A percentile compares a stretch with the other conserved stretches of the same genome.
These are phyloP conservation scores for Lytechinus variegatus DNA, from an alignment of 35 echinoderm and acorn worm genomes.

Conservation along the genomic window DNA sequence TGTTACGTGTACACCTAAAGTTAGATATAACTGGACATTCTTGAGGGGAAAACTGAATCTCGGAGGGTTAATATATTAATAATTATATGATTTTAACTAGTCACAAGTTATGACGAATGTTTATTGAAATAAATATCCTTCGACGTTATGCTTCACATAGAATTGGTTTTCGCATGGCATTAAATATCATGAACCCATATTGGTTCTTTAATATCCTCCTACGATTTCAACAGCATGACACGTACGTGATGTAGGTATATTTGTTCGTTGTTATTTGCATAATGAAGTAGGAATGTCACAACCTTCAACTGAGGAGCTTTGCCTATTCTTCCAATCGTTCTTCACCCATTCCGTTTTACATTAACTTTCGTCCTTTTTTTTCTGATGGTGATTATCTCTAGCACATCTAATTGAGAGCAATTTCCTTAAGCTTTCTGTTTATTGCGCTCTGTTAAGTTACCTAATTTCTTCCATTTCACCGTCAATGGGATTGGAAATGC, in stretches of 20 bases:
- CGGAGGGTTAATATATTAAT: neutral
- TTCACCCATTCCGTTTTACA: neutral
- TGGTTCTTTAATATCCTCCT: too few relatives aligned
- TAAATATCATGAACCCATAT: too few relatives aligned
- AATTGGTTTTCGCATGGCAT: too few relatives aligned
- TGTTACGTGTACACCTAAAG: neutral
- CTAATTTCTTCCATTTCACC: neutral
- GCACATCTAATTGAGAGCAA: neutral
- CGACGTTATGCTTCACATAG: too few relatives aligned
- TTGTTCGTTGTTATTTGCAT: too few relatives aligned
- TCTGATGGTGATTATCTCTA: neutral
- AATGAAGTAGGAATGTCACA: too few relatives aligned
- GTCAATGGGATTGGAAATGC: neutral
- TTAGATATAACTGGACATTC: neutral
- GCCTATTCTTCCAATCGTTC: neutral
- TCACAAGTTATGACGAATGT: neutral
- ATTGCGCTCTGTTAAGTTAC: neutral
- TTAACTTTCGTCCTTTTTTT: neutral
- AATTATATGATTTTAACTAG: too few relatives aligned
- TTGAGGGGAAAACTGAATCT: neutral
- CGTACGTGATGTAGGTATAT: too few relatives aligned
- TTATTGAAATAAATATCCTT: too few relatives aligned
- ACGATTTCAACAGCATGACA: too few relatives aligned
- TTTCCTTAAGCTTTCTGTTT: neutral
- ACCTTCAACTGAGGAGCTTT: too few relatives aligned